Evolutionary conservation across 1,140 invertebrate genomes (phyloP), one percentile per base, ranked within the genome.

Genomic region (Drosophila micromelanica): DNA sequence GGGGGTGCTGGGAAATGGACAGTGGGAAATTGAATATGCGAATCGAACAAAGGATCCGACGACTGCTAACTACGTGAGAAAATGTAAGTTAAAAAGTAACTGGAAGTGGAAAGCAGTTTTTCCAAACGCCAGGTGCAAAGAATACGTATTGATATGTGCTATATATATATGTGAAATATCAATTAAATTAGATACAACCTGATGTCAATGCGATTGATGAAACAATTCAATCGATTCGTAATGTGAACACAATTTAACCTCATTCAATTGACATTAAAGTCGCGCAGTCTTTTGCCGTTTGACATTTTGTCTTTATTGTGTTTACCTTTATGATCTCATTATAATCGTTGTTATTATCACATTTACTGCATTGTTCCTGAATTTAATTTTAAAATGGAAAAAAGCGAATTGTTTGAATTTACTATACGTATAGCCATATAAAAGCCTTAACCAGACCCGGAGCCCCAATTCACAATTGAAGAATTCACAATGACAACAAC

Each of bases 361-460:
- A 86, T 80, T 86, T 62, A 63, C 38, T 6, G 48, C 49, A 89
- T 87, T 87, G 84, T 87, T 76, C 57, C 23, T 23, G 84, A 78
- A 87, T 87, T 89, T 87, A 89, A 87, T 89, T 87, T 87, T 81
- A 86, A 79, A 86, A 68, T 54, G 52, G n/a, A 74, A 27, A 81
- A 70, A 80, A 80, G 32, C 27, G 59, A 74, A 74, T 72, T 72
- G 59, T 73, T 59, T 55, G 40, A 45, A 48, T 56, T 17, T 55
- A 76, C 48, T 49, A 57, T 42, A 62, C 45, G 20, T 49, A 35
- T 46, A 9, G 48, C 8, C 15, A 9, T 57, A 42, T 46, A 46
- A 51, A 65, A 51, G 17, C 70, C 60, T 40, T 46, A 73, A 49
- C 56, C 38, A 67, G 60, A 75, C 62, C 49, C 80, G 67, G 56